Conservation (phyloP, 37 sponge, comb jelly and placozoan species). For the Ephydatia muelleri region DNA sequence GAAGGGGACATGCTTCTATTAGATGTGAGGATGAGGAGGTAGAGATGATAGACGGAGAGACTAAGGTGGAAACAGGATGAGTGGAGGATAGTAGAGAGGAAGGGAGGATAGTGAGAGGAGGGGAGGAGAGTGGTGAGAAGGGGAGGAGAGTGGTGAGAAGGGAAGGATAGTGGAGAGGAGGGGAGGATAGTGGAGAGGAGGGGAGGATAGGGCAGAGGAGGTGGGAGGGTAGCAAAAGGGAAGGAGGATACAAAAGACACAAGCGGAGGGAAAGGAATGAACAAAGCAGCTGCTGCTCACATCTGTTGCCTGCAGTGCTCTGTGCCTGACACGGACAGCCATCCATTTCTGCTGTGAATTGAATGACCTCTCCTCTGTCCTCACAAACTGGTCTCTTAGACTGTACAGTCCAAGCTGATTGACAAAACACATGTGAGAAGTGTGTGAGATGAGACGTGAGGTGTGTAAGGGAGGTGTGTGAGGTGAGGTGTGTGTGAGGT, state of each 20-base stretch:
- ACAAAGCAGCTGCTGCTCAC: slow-evolving; percentile 20
- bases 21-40: too few species aligned
- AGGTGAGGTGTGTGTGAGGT: too few species aligned
- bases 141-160: not conserved
- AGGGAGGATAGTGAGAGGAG: not conserved
- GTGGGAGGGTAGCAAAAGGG: not conserved
- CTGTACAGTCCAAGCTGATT: slow-evolving; percentile 51
- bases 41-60: not conserved
- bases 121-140: not conserved
- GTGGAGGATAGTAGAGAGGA: not conserved
- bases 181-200: slow-evolving; percentile 3
- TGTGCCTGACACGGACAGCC: slow-evolving; percentile 73
- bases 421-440: not conserved
- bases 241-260: not conserved
- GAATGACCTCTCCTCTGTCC: slow-evolving; percentile 85
- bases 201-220: not conserved
- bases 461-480: too few species aligned
- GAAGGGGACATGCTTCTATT: too few species aligned
- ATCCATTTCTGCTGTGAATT: slow-evolving; percentile 94
- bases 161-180: not conserved
- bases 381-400: slow-evolving; percentile 67
- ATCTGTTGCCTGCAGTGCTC: slow-evolving; percentile 13
- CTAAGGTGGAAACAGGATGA: not conserved
- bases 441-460: too few species aligned
- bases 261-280: not conserved